Evolutionary conservation across 2,797 vertebrate genomes (phyloP), one percentile per base, ranked within the genome.

Genomic region (Anguilla pacifica): DNA sequence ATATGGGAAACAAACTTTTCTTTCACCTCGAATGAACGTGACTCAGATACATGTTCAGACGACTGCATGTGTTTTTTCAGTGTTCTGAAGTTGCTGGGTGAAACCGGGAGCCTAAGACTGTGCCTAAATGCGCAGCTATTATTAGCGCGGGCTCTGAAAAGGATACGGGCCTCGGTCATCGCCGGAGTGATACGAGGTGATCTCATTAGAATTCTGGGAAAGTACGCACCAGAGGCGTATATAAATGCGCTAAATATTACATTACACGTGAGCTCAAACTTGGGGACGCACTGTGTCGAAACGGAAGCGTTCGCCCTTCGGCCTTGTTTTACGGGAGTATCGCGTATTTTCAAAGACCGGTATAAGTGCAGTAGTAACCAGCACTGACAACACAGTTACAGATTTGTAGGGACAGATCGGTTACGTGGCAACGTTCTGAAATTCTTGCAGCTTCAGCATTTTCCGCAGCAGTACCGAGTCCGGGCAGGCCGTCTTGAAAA

Each of bases 121-220:
- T 22, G 43, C 22, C 46, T 82, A 6, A 19, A 51, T 51, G 79
- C 2, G 19, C 0, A 3, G 43, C 79, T 82, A 82, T 49, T 25
- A 82, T 82, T 82, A 82, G 79, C 10, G 25, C 25, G 9, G 79
- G 43, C 43, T 51, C 79, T 82, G 46, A 82, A 82, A 25, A n/a
- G 11, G 43, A 82, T 49, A 51, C 10, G 22, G 46, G 43, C 46
- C 35, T 82, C 5, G 28, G 79, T n/a, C 25, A 51, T 82, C 22
- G 46, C 39, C 25, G 31, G 15, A 72, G 70, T 74, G 70, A 74
- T 74, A 9, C 43, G 13, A 35, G 22, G 22, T 49, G 43, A 81
- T 43, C 39, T 25, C 77, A 81, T 49, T 22, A 49, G 35, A 81
- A 81, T 81, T 46, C 17, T 25, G 77, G 77, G 77, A 81, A 81